Evolutionary conservation across 30 jellyfish, hydroid and myxozoan species (phyloP), one percentile per base, ranked within the genome.

Genomic region (Mastigias papua): DNA sequence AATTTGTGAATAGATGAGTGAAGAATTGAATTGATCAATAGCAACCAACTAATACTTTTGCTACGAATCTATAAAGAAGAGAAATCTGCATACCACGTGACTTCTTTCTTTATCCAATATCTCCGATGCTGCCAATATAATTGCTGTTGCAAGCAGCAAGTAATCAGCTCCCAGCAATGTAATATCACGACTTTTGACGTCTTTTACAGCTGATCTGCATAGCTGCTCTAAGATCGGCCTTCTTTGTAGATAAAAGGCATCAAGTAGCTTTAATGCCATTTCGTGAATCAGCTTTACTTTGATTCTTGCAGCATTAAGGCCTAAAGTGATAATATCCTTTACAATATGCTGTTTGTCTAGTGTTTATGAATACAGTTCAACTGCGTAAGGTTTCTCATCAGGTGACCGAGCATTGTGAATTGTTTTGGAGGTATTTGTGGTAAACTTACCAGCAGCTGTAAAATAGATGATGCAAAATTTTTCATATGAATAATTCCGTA

Each of bases 71-170:
- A 33, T 50, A 2, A 32, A n/a, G 21, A 62, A 2, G 17, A 61
- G 1, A 63, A 11, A 29, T 13, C 20, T 3, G 32, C 86, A 9
- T 91, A 91, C 97, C 93, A 29, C 31, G 20, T 78, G 80, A 72
- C 76, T 57, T 7, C 46, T 20, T n/a, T 34, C 71, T 31, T 57
- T 51, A 48, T 92, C 81, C 28, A 92, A 23, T 1, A 87, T 48
- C 11, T 73, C 73, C 5, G 98, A 49, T 4, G 95, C 97, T 7
- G 98, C 91, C 0, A 73, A 89, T 13, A 92, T 86, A 67, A 87
- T 34, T 0, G 97, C 88, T 0, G 98, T 78, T n/a, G 98, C 97
- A 61, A 92, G 89, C 68, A 86, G 85, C 57, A 92, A 76, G 29
- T 68, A 65, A 57, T 92, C 93, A 30, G 87, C 74, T 25, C 91